Evolutionary conservation across 2,113 vertebrate species (phyloP).

Genomic region (Pandion haliaetus): DNA sequence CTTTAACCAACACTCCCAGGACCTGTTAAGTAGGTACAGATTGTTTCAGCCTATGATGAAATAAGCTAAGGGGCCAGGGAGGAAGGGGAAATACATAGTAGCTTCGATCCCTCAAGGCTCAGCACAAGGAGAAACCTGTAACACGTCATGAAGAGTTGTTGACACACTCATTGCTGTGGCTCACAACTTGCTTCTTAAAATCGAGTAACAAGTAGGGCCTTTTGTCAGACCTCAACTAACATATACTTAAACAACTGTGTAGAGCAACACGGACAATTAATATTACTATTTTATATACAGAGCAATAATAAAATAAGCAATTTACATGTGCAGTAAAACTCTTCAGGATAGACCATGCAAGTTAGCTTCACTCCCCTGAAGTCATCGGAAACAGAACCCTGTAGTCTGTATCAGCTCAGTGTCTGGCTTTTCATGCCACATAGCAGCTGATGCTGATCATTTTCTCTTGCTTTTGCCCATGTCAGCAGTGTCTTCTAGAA

Average conservation of each 20-base stretch:
- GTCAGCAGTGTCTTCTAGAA: not conserved
- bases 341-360: not conserved
- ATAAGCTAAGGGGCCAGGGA: not conserved
- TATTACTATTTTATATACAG: not conserved
- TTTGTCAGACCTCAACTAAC: not conserved
- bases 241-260: not conserved
- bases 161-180: not conserved
- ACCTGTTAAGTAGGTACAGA: not conserved
- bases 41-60: not conserved
- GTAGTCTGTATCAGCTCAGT: not conserved
- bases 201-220: not conserved
- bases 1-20: not conserved
- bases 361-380: not conserved
- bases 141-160: not conserved
- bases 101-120: not conserved
- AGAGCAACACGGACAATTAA: not conserved
- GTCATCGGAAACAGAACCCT: rapidly evolving
- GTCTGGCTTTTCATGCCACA: not conserved
- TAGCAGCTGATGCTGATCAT: not conserved
- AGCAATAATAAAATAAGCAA: not conserved
- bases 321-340: not conserved
- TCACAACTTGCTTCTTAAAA: not conserved
- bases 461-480: not conserved
- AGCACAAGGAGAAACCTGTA: not conserved
- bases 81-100: not conserved